These are phyloP conservation scores for Aleadryas rufinucha DNA, from an alignment of 2,113 vertebrate genomes.

Conservation along the genomic window DNA sequence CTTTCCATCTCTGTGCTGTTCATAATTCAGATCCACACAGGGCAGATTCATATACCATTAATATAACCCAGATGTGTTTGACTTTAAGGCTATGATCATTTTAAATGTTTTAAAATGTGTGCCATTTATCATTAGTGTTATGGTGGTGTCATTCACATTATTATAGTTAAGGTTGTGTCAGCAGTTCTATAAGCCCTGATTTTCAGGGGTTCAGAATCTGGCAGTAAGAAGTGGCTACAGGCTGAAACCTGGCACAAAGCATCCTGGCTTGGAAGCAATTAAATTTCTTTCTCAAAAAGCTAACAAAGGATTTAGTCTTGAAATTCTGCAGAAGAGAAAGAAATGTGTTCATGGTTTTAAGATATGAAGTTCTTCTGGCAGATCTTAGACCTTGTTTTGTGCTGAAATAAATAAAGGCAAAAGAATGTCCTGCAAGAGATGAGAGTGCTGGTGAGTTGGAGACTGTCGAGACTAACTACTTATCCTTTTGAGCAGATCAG, in stretches of 20 bases:
- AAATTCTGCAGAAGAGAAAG: background rate
- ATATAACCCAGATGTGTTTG: constrained; percentile 74
- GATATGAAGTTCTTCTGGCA: background rate
- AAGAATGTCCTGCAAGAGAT: background rate
- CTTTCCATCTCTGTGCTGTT: constrained; percentile 73
- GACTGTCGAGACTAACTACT: background rate
- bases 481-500: background rate
- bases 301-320: constrained; percentile 1
- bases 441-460: background rate
- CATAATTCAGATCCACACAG: constrained; percentile 75
- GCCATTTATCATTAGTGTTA: constrained; percentile 76
- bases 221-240: constrained; percentile 50
- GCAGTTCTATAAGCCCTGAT: constrained; percentile 55
- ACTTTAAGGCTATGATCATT: constrained; percentile 75
- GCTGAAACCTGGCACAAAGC: constrained; percentile 37
- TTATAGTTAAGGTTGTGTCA: constrained; percentile 69
- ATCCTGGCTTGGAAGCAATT: constrained; percentile 20
- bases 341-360: background rate
- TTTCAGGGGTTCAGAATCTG: constrained; percentile 65
- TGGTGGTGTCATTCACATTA: constrained; percentile 55
- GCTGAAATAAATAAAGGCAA: background rate
- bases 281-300: background rate
- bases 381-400: background rate
- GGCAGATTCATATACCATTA: constrained; percentile 72
- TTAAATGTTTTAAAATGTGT: constrained; percentile 78